Base-by-base conservation (phyloP, 2,797 vertebrate species). In the Lepilemur ruficaudatus region DNA sequence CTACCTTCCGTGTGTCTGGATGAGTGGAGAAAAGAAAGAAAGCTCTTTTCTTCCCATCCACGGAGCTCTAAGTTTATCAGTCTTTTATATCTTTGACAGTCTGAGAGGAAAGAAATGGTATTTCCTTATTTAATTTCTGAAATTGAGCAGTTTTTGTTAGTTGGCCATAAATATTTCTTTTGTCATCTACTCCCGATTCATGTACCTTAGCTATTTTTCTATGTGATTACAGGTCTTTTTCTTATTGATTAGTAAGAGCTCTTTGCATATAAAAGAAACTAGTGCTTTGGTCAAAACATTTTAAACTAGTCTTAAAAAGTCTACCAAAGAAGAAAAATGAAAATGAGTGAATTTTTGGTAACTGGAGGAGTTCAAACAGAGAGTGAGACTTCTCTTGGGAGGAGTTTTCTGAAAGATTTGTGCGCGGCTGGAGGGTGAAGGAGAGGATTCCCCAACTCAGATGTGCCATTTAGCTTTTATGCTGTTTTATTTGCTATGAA, bases 1-100 rank as follows among this genome's bases (percentile, higher is more conserved):
- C 99, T 99, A 99, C 99, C 99, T 99, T 99, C 98, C 99, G 99
- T 97, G 99, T 99, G 11, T 76, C 73, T 50, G 5, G 73, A 30
- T 22, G 46, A 46, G 30, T 76, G 73, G 18, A 50, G 73, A 32
- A 76, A 46, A 76, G 48, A 76, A 46, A 76, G 73, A 25, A 59
- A 23, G 48, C 46, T 48, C 17, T 50, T 32, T 76, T 76, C 46
- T 1, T 76, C 73, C 73, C 46, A n/a, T 18, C 30, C 1, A 6
- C 32, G 11, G 50, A 50, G 46, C 46, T 76, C 46, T 76, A 46
- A 76, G 46, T 76, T 76, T 50, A 73, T 73, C 72, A 73, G 72
- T 30, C 15, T 32, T 73, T 48, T 48, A 32, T 48, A 46, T 73
- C 43, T 73, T 48, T 48, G 43, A 15, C 43, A 50, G n/a, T 76